Conservation (phyloP, 92 coral and sea anemone genomes). For the Palythoa caribaeorum region DNA sequence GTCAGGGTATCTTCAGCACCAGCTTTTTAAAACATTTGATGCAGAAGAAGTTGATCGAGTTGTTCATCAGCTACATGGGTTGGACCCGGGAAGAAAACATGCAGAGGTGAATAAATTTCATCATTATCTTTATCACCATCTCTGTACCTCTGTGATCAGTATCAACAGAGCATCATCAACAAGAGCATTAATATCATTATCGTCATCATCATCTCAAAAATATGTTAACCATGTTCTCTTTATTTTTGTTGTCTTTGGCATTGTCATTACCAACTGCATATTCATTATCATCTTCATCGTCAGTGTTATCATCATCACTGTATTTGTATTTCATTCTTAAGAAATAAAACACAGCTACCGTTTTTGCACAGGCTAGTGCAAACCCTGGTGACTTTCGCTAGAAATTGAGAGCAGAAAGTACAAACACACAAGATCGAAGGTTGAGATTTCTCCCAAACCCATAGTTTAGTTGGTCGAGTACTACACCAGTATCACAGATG, state of each 20-base stretch:
- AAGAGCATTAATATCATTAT: background rate
- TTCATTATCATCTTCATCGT: background rate
- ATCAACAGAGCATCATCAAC: background rate
- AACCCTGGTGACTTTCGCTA: too few species aligned
- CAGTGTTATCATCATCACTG: too few species aligned
- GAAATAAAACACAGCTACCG: too few species aligned
- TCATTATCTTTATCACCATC: background rate
- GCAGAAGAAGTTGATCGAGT: constrained; percentile 75
- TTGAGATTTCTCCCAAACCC: background rate
- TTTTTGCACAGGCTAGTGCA: too few species aligned
- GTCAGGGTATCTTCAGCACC: constrained; percentile 76
- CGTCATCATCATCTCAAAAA: background rate
- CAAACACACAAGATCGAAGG: too few species aligned
- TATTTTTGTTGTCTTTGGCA: background rate
- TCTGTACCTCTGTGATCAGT: background rate
- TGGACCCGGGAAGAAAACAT: constrained; percentile 82
- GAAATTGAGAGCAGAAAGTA: too few species aligned
- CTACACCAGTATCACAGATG: background rate
- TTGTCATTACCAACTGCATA: background rate
- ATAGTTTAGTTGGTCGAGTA: background rate
- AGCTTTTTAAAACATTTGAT: constrained; percentile 81
- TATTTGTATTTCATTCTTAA: too few species aligned
- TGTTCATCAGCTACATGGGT: constrained; percentile 78
- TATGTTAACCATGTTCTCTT: too few species aligned
- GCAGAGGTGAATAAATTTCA: constrained; percentile 68